A percentile compares a stretch with the other conserved stretches of the same genome.
Evolutionary conservation across 92 coral and sea anemone species (phyloP).

Genomic region (Pocillopora meandrina): DNA sequence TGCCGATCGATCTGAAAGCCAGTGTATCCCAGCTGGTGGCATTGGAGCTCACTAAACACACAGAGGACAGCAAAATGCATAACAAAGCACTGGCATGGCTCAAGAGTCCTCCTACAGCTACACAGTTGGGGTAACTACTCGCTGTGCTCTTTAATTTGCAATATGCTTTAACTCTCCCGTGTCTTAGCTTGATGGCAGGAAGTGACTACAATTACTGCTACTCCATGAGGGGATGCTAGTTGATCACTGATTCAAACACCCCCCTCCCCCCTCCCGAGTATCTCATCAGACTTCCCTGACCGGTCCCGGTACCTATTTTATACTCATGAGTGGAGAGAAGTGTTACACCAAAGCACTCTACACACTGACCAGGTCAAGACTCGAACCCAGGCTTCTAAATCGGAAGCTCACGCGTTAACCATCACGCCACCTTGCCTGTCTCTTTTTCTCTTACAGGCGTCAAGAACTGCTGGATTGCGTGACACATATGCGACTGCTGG

Average conservation of each 20-base stretch:
- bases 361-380: no score
- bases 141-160: not conserved
- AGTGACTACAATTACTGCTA: no score
- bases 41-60: conserved; percentile 85
- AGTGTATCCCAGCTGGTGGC: conserved; percentile 93
- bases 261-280: not conserved
- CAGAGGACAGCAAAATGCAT: conserved; percentile 90
- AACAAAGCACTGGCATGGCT: conserved; percentile 90
- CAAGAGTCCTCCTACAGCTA: conserved; percentile 86
- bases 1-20: conserved; percentile 94
- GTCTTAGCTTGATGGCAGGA: not conserved
- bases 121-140: conserved; percentile 87
- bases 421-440: not conserved
- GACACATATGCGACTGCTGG: conserved; percentile 89
- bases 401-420: no score
- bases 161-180: conserved; percentile 6
- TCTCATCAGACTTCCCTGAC: no score
- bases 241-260: not conserved
- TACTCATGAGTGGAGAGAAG: no score
- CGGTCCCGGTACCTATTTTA: no score
- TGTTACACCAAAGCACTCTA: no score
- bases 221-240: no score
- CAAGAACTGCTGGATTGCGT: conserved; percentile 90
- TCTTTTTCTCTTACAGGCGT: conserved; percentile 43
- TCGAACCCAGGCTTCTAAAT: no score